These are phyloP conservation scores for Pteropus alecto DNA, from an alignment of 2,113 vertebrate genomes.

Conservation along the genomic window DNA sequence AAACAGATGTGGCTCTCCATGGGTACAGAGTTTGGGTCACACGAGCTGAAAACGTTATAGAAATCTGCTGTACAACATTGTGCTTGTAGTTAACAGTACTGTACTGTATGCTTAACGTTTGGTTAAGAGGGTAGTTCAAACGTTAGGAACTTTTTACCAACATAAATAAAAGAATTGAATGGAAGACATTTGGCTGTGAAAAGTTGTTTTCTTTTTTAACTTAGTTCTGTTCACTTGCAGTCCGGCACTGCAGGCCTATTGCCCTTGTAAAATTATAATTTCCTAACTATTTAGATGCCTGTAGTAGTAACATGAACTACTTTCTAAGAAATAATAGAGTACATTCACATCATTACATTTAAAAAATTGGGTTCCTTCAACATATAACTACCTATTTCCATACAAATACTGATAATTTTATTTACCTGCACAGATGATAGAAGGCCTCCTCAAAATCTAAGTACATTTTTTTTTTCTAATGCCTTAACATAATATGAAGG, in stretches of 20 bases:
- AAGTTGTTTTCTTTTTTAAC: neutral
- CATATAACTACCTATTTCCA: neutral
- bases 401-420: neutral
- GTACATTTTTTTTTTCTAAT: neutral
- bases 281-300: neutral
- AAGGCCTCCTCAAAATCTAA: neutral
- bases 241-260: neutral
- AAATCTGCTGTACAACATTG: neutral
- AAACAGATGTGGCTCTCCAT: neutral
- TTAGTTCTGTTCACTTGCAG: neutral
- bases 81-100: neutral
- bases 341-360: neutral
- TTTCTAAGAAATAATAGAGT: neutral
- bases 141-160: neutral
- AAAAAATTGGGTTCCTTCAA: neutral
- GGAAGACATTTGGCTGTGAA: neutral
- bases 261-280: neutral
- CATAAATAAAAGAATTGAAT: neutral
- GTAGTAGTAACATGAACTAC: neutral
- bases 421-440: neutral
- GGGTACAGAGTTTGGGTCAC: neutral
- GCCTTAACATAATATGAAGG: neutral
- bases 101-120: neutral
- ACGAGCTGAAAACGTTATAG: neutral
- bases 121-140: neutral